A percentile compares a stretch with the other conserved stretches of the same genome.
Evolutionary conservation across 2,113 vertebrate species (phyloP).

Genomic region (Rhegmatorhina hoffmannsi): DNA sequence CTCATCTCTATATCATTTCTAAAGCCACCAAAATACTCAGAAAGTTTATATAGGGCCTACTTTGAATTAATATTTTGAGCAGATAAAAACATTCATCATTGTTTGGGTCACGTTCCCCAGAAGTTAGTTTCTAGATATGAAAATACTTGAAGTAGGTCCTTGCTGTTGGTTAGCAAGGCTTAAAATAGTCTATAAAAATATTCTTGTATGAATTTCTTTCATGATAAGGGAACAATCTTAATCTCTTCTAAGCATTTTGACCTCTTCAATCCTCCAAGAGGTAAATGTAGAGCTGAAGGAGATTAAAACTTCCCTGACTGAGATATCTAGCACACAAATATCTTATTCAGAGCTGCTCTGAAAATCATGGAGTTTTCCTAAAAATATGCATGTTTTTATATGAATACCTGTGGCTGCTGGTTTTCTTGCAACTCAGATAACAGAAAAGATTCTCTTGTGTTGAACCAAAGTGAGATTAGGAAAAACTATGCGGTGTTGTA

Average conservation of each 20-base stretch:
- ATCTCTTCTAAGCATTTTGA: not conserved
- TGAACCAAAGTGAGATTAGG: not conserved
- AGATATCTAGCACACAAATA: not conserved
- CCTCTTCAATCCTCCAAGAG: not conserved
- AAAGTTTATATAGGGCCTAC: not conserved
- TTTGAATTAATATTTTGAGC: not conserved
- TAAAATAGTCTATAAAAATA: not conserved
- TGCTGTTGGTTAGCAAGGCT: not conserved
- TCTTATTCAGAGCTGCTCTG: not conserved
- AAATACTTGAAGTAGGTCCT: not conserved
- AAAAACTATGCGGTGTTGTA: not conserved
- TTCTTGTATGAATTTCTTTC: not conserved
- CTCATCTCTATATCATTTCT: not conserved
- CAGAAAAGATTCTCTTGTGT: not conserved
- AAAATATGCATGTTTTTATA: not conserved
- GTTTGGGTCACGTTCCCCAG: not conserved
- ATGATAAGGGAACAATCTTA: not conserved
- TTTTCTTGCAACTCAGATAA: not conserved
- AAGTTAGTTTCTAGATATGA: not conserved
- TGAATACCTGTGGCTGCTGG: not conserved
- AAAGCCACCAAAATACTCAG: not conserved
- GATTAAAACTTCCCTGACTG: not conserved
- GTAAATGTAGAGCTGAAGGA: not conserved
- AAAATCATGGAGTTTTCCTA: not conserved
- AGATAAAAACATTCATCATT: not conserved